Evolutionary conservation across 1,140 invertebrate genomes (phyloP).

Genomic region (Leptopilina clavipes): DNA sequence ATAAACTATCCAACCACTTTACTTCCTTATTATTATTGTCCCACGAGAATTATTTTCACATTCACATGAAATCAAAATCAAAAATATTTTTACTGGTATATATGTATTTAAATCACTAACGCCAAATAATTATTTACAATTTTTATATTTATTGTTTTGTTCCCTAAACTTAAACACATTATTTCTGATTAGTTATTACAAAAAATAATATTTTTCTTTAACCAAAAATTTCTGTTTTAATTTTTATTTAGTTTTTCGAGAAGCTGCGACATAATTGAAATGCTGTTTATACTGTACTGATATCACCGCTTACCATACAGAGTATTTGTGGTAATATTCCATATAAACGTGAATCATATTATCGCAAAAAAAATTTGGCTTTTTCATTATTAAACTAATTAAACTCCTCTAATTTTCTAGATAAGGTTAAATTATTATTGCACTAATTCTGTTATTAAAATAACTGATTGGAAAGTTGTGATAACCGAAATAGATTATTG

Average conservation of each 20-base stretch:
- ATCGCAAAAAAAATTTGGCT: not conserved
- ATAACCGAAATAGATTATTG: not conserved
- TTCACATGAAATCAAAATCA: not conserved
- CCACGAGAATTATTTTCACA: not conserved
- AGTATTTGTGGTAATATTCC: not conserved
- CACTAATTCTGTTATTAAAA: not conserved
- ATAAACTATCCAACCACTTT: slow-evolving; percentile 41
- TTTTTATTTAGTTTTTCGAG: not conserved
- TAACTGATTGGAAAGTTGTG: not conserved
- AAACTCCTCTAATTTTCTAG: slow-evolving; percentile 12
- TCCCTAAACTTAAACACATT: too few relatives aligned
- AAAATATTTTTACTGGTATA: not conserved
- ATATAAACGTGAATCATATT: slow-evolving; percentile 6
- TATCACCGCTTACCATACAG: not conserved
- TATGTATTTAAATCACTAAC: too few relatives aligned
- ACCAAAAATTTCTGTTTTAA: not conserved
- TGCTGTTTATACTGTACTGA: not conserved
- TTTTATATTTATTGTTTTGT: too few relatives aligned
- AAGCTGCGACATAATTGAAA: not conserved
- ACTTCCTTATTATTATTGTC: slow-evolving; percentile 5
- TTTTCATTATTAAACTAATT: slow-evolving; percentile 1
- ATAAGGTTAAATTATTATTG: not conserved
- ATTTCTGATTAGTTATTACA: too few relatives aligned
- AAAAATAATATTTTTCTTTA: not conserved
- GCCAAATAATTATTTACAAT: too few relatives aligned